Evolutionary conservation across 2,113 vertebrate species (phyloP), one percentile per base, ranked within the genome.

Genomic region (Ictalurus punctatus): DNA sequence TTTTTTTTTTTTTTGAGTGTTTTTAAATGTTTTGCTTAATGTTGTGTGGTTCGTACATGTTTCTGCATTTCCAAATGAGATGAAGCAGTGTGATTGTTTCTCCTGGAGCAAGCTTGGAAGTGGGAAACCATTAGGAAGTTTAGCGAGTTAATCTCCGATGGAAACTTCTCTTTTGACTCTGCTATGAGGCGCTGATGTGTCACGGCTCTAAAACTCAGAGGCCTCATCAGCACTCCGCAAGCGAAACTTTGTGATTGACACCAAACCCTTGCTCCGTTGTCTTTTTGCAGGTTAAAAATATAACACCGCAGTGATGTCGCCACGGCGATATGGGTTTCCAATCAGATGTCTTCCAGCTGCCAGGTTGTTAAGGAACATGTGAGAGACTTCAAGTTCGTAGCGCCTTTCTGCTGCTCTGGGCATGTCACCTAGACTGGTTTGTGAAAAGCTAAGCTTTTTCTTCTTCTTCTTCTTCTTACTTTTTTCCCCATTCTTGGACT

Each of bases 241-340:
- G 86, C 34, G 52, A 71, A 91, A 86, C 86, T 90, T 86, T 91
- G 83, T 89, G 92, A 92, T 67, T 92, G 92, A 92, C 90, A 91
- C 88, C 67, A 65, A 83, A 90, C 76, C 69, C 67, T 16, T 76
- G 89, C 78, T 80, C 82, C 52, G 71, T 88, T 87, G 83, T 90
- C 88, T 89, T 89, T 67, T 78, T 65, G 61, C 54, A 89, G 90
- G 90, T 83, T 90, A 92, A 91, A 93, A 93, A 93, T 93, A 93
- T 90, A 92, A 88, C 73, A 52, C 88, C 34, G 86, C 71, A 27
- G 88, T 89, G 73, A 76, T 88, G 91, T 91, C 88, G 87, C 92
- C 87, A 90, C 80, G 54, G 74, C 79, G 79, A 90, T 88, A 88
- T 88, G 85, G 89, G 86, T 88, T 86, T 91, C 93, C 90, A 90